phyloP scores from a whole-genome alignment of 1,140 invertebrate genomes.

The Drosophila saltans region DNA sequence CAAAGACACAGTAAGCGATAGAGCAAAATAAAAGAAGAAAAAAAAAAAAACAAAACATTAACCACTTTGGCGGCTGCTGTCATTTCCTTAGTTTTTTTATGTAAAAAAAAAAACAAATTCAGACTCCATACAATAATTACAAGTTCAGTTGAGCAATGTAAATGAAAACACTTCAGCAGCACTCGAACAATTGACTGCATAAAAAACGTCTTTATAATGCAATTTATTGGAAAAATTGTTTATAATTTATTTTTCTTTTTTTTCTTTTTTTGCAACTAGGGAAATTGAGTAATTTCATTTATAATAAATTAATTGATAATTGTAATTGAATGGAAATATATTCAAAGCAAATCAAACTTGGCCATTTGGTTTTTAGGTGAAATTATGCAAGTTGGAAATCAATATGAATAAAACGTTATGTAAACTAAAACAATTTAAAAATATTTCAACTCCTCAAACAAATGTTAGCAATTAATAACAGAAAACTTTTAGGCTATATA shows the following conservation, averaged over 20 bases:
- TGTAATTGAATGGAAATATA: constrained; percentile 21
- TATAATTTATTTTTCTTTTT: constrained; percentile 19
- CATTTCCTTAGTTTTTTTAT: constrained; percentile 54
- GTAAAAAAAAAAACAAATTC: constrained; percentile 37
- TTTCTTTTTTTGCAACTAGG: constrained; percentile 22
- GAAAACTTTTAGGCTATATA: too few relatives aligned
- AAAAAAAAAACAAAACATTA: constrained; percentile 21
- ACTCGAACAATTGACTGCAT: constrained; percentile 72
- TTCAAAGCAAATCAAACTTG: background rate
- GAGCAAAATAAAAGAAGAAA: background rate
- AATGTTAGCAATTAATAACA: too few relatives aligned
- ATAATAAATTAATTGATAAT: constrained; percentile 23
- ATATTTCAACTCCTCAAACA: too few relatives aligned
- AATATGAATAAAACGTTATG: too few relatives aligned
- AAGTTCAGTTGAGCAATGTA: constrained; percentile 79
- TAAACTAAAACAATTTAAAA: too few relatives aligned
- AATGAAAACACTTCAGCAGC: constrained; percentile 80
- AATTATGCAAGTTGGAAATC: too few relatives aligned
- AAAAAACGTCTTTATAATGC: constrained; percentile 60
- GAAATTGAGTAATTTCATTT: constrained; percentile 44
- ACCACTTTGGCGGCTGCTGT: constrained; percentile 26
- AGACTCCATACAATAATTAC: constrained; percentile 64
- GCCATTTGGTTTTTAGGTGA: too few relatives aligned
- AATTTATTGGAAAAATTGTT: constrained; percentile 73
- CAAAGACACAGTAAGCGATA: constrained; percentile 20